Percentiles rank a stretch among this genome's conserved stretches.
Evolutionary conservation across 2,888 invertebrate species (phyloP).

Genomic region (Sarcophaga carnaria): DNA sequence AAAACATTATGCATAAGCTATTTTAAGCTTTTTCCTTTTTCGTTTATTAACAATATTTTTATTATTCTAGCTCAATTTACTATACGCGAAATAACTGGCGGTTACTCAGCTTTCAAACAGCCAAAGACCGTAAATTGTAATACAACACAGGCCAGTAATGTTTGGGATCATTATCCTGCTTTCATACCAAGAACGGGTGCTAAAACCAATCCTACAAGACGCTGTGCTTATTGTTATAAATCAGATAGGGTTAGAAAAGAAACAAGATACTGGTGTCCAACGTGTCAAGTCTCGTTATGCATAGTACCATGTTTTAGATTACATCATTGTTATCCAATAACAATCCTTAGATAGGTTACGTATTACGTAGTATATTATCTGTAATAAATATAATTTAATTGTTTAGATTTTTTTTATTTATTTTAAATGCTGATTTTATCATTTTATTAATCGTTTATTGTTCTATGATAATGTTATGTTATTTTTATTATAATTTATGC

Average conservation of each 20-base stretch:
- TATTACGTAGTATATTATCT: not conserved
- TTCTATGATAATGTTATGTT: slow-evolving; percentile 10
- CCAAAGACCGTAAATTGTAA: not conserved
- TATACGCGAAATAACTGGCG: not conserved
- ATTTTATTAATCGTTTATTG: not conserved
- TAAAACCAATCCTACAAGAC: not conserved
- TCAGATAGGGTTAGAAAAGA: not conserved
- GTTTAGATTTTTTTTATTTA: not conserved
- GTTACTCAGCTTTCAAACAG: not conserved
- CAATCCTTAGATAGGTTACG: not conserved
- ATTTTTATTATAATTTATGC: slow-evolving; percentile 34
- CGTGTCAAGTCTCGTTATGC: not conserved
- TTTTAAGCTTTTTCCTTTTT: not conserved
- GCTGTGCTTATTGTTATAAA: not conserved
- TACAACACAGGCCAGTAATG: not conserved
- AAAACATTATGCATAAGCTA: too few species aligned
- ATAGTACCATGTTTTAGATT: not conserved
- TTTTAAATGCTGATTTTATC: not conserved
- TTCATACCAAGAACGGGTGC: not conserved
- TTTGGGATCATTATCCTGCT: not conserved
- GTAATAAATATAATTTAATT: not conserved
- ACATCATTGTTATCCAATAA: not conserved
- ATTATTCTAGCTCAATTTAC: not conserved
- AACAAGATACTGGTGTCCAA: not conserved
- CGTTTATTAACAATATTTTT: not conserved